These are phyloP conservation scores for Corythornis vintsioides DNA, from an alignment of 2,113 vertebrate genomes.

Conservation along the genomic window DNA sequence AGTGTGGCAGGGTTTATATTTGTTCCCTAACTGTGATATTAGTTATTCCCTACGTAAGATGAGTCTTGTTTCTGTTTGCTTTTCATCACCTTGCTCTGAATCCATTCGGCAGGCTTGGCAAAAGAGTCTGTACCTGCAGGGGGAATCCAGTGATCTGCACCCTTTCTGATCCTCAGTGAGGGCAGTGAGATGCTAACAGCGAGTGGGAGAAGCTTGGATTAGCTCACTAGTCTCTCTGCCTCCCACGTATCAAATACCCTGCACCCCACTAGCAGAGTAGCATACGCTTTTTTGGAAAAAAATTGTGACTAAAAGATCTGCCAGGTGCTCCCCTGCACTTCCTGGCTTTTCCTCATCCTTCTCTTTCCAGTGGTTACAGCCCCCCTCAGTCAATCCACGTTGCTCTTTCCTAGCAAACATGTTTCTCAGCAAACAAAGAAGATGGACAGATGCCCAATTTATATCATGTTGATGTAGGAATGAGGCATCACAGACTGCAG, in stretches of 20 bases:
- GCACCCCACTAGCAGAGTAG: neutral
- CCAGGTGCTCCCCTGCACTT: neutral
- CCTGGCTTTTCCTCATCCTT: neutral
- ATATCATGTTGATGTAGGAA: neutral
- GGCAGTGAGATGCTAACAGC: neutral
- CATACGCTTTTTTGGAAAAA: neutral
- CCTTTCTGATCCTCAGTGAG: neutral
- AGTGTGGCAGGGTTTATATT: neutral
- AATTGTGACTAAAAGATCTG: neutral
- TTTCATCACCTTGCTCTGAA: neutral
- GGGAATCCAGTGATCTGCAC: neutral
- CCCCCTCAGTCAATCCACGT: neutral
- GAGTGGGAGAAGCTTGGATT: neutral
- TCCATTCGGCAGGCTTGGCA: neutral
- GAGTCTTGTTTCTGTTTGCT: neutral
- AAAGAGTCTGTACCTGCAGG: neutral
- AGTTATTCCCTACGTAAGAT: neutral
- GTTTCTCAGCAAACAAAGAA: neutral
- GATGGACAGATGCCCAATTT: rapidly evolving
- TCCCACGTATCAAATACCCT: neutral
- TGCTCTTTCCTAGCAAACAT: neutral
- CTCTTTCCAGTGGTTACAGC: neutral
- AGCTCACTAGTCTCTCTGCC: neutral
- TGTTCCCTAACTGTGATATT: neutral
- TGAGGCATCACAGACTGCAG: neutral